phyloP scores from a whole-genome alignment of 1,140 invertebrate species.

The Hylaeus anthracinus region DNA sequence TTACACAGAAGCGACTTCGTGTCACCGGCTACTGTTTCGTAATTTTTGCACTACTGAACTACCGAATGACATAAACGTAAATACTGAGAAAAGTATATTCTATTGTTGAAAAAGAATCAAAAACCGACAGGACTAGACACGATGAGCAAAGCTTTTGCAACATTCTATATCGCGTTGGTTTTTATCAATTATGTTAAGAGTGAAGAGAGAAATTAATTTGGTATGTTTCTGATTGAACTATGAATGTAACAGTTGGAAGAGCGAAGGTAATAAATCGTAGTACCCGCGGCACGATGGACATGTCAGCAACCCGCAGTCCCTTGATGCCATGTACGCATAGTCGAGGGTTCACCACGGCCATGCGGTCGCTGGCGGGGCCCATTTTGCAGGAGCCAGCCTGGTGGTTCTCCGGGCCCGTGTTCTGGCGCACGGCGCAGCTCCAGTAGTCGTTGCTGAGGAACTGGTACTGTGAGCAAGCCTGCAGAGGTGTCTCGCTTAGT shows the following conservation, averaged over 20 bases:
- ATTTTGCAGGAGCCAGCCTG: slow-evolving; percentile 92
- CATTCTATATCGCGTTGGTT: too few relatives aligned
- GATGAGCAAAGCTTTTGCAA: too few relatives aligned
- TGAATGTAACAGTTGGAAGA: too few relatives aligned
- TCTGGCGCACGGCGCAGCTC: slow-evolving; percentile 87
- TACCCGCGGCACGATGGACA: slow-evolving; percentile 83
- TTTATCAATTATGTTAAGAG: neutral
- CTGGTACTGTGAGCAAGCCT: slow-evolving; percentile 82
- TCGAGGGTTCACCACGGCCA: slow-evolving; percentile 86
- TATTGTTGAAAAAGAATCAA: too few relatives aligned
- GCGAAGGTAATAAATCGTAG: neutral
- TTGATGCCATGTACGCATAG: slow-evolving; percentile 82
- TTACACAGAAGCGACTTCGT: too few relatives aligned
- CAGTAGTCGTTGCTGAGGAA: slow-evolving; percentile 89
- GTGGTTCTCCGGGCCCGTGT: slow-evolving; percentile 92
- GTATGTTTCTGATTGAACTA: too few relatives aligned
- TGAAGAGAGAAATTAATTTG: neutral
- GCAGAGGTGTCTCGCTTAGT: slow-evolving; percentile 74
- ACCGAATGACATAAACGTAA: too few relatives aligned
- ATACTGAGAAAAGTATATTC: too few relatives aligned
- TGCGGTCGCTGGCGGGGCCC: slow-evolving; percentile 85
- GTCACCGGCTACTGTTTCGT: too few relatives aligned
- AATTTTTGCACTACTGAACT: too few relatives aligned
- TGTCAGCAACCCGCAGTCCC: slow-evolving; percentile 81
- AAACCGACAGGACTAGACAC: too few relatives aligned